A percentile compares a stretch with the other conserved stretches of the same genome.
Conservation (phyloP, 64 coral and sea anemone genomes). For the Pocillopora verrucosa region DNA sequence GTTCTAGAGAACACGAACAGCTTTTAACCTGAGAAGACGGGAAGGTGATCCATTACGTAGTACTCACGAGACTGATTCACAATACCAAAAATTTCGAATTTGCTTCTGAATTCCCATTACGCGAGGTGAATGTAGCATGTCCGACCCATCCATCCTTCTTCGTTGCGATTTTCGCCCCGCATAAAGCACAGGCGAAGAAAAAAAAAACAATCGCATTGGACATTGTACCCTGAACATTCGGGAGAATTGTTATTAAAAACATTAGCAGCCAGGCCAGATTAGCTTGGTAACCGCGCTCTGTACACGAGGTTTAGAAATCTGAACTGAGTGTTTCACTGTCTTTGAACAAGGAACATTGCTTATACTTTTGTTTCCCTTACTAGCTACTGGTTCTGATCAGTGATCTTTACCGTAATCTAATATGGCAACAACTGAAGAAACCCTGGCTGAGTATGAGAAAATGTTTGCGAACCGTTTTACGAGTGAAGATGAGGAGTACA, state of each 20-base stretch:
- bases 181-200: too few relatives aligned
- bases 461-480: constrained; percentile 90
- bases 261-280: neutral
- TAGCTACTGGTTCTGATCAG: neutral
- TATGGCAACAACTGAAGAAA: constrained; percentile 65
- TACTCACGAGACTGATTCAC: too few relatives aligned
- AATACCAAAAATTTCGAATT: too few relatives aligned
- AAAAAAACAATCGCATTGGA: too few relatives aligned
- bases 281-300: constrained; percentile 18
- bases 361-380: neutral
- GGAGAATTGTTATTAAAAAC: neutral
- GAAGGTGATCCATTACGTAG: too few relatives aligned
- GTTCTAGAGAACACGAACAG: too few relatives aligned
- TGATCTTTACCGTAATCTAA: neutral
- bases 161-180: too few relatives aligned
- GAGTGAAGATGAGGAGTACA: constrained; percentile 79
- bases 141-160: too few relatives aligned
- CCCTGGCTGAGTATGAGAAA: constrained; percentile 67
- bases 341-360: neutral
- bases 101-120: too few relatives aligned
- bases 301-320: neutral
- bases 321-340: neutral
- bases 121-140: too few relatives aligned
- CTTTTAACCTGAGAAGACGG: too few relatives aligned
- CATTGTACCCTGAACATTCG: too few relatives aligned